phyloP scores from a whole-genome alignment of 2,888 invertebrate species.

The Acholoe squamosa region DNA sequence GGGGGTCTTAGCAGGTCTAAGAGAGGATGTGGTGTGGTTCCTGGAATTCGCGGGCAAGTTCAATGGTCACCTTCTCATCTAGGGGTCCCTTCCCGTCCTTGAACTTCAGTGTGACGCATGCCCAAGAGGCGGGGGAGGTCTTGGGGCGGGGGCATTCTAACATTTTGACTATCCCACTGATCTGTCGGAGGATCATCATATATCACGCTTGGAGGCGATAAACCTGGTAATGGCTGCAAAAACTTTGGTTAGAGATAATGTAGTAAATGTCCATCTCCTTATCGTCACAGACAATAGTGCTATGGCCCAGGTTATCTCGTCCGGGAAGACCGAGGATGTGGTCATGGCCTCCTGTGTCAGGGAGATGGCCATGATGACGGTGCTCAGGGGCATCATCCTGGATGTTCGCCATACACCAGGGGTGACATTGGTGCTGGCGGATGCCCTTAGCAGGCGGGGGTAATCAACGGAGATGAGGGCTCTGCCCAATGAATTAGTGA shows the following conservation, averaged over 20 bases:
- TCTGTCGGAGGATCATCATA: neutral
- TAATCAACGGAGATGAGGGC: neutral
- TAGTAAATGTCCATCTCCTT: neutral
- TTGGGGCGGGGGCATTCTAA: neutral
- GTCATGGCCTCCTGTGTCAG: neutral
- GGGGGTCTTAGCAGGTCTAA: neutral
- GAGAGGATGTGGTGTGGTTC: neutral
- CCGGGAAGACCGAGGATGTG: neutral
- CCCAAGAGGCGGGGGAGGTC: neutral
- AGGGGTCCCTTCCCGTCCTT: neutral
- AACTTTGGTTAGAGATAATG: neutral
- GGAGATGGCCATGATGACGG: neutral
- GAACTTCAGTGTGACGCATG: neutral
- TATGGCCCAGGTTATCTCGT: neutral
- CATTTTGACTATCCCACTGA: neutral
- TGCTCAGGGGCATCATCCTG: neutral
- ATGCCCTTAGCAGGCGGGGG: neutral
- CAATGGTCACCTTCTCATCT: neutral
- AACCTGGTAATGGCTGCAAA: neutral
- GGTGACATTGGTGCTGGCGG: neutral
- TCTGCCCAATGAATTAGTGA: neutral
- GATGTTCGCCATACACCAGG: neutral
- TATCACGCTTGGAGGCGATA: neutral
- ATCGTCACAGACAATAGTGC: neutral
- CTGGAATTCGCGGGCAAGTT: neutral